These are phyloP conservation scores for Pyrrhia umbra DNA, from an alignment of 2,888 invertebrate species.

Conservation along the genomic window DNA sequence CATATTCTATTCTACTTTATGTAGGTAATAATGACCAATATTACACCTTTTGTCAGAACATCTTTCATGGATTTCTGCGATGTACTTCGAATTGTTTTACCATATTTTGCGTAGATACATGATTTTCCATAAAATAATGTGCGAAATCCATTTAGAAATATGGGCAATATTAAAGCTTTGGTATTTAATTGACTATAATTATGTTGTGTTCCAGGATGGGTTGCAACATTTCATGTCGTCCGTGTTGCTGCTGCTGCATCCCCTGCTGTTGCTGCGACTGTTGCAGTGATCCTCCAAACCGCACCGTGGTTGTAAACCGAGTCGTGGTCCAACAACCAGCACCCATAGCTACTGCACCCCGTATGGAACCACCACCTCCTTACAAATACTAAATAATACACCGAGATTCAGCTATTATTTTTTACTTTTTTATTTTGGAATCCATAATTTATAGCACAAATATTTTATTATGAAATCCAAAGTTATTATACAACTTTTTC, in stretches of 20 bases:
- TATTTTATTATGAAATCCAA: too few relatives aligned
- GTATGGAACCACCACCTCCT: conserved; percentile 59
- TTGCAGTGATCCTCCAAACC: conserved; percentile 71
- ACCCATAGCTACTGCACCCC: neutral
- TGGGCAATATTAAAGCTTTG: neutral
- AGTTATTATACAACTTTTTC: too few relatives aligned
- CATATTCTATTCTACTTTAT: neutral
- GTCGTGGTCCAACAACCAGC: conserved; percentile 51
- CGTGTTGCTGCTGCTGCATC: conserved; percentile 85
- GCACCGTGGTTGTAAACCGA: conserved; percentile 69
- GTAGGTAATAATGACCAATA: neutral
- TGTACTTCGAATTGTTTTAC: too few relatives aligned
- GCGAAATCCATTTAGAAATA: neutral
- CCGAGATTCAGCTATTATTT: neutral
- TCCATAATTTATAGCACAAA: neutral
- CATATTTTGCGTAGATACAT: too few relatives aligned
- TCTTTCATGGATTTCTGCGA: too few relatives aligned
- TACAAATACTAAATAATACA: conserved; percentile 33
- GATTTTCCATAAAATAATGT: too few relatives aligned
- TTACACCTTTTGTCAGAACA: too few relatives aligned
- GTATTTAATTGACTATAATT: neutral
- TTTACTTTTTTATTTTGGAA: neutral
- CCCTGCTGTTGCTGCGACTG: conserved; percentile 85
- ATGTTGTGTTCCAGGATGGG: conserved; percentile 74
- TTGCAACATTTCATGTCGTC: conserved; percentile 78